Conservation (phyloP, 35 echinoderm and acorn worm genomes). For the Acanthaster planci region DNA sequence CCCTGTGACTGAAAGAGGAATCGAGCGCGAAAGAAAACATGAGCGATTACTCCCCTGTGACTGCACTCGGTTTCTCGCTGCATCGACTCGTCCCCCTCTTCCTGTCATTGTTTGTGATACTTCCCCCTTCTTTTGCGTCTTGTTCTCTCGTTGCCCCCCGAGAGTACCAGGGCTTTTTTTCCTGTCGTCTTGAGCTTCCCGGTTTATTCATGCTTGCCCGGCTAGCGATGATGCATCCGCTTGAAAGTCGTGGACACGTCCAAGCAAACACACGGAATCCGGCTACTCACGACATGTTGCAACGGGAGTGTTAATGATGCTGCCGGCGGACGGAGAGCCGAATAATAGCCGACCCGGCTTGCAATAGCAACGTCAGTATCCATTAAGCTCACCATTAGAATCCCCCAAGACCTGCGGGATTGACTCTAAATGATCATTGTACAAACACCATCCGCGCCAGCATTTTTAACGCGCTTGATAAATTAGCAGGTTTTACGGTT, state of each 20-base stretch:
- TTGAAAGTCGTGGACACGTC: neutral
- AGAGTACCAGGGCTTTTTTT: neutral
- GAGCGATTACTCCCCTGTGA: constrained; percentile 8
- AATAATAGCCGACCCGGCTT: neutral
- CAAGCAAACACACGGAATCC: neutral
- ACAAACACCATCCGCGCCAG: constrained; percentile 5
- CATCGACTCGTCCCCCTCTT: neutral
- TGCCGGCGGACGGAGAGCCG: neutral
- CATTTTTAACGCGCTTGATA: constrained; percentile 24
- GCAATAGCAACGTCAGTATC: neutral
- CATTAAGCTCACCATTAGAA: neutral
- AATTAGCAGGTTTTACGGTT: constrained; percentile 21
- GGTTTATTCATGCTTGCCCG: constrained; percentile 8
- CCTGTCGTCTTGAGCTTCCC: neutral
- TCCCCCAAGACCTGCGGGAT: constrained; percentile 10
- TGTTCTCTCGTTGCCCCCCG: neutral
- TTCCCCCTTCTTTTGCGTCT: neutral
- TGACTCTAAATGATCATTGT: constrained; percentile 20
- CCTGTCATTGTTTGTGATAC: neutral
- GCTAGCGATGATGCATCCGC: neutral
- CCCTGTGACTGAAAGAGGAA: neutral
- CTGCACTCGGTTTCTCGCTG: neutral
- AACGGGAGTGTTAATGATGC: constrained; percentile 19
- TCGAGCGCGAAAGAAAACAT: constrained; percentile 3
- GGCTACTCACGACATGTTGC: neutral